These are phyloP conservation scores for Geotrypetes seraphini DNA, from an alignment of 2,797 vertebrate species.

Conservation along the genomic window DNA sequence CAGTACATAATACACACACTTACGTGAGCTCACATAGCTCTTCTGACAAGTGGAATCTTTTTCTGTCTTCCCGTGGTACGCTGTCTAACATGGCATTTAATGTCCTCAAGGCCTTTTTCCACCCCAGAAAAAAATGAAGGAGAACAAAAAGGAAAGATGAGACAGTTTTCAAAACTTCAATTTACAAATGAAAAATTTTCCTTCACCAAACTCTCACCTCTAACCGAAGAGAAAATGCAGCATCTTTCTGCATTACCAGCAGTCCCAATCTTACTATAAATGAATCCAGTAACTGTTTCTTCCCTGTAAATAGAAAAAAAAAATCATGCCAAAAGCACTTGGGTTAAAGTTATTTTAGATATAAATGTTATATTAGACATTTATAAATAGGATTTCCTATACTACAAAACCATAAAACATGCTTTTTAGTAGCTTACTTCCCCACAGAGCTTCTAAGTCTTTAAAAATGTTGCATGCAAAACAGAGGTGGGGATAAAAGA, in stretches of 20 bases:
- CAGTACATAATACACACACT: slow-evolving; percentile 13
- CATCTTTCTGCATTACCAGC: slow-evolving; percentile 43
- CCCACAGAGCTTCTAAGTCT: no score
- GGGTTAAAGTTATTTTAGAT: no score
- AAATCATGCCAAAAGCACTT: no score
- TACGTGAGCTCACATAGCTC: slow-evolving; percentile 48
- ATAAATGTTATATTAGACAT: no score
- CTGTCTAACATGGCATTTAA: slow-evolving; percentile 58
- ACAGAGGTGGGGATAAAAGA: no score
- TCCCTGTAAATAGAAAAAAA: slow-evolving; percentile 36
- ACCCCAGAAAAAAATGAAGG: background rate
- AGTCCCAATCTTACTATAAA: slow-evolving; percentile 59
- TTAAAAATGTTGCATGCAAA: no score
- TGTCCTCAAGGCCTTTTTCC: slow-evolving; percentile 55
- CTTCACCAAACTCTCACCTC: slow-evolving; percentile 58
- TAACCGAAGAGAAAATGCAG: slow-evolving; percentile 33
- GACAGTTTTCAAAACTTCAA: background rate
- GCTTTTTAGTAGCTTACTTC: no score
- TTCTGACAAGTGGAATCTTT: slow-evolving; percentile 46
- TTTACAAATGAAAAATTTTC: no score
- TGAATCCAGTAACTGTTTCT: slow-evolving; percentile 47
- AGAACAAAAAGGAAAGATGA: background rate
- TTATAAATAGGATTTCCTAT: no score
- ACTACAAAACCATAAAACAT: no score
- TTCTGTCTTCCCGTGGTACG: slow-evolving; percentile 44